Evolutionary conservation across 2,113 vertebrate species (phyloP), one percentile per base, ranked within the genome.

Genomic region (Albula goreensis): DNA sequence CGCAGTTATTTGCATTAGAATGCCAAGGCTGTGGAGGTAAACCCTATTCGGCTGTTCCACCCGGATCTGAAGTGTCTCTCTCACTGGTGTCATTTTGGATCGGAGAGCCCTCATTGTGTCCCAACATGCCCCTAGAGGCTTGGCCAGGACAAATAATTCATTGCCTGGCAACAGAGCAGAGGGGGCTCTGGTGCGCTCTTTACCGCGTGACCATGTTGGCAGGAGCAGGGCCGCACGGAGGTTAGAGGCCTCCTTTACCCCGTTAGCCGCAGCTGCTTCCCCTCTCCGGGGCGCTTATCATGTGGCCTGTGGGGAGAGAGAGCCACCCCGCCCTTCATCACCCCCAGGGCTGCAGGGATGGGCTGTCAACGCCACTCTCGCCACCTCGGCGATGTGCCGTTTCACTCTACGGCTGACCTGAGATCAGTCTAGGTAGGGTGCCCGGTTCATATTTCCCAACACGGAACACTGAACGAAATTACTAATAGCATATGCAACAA

Each of bases 231-330:
- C 86, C 92, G 92, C 90, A 91, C 31, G 31, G 31, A 41, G 31
- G 31, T 87, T 89, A 86, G 31, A 66, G 92, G 86, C 90, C 22
- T 88, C 89, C 92, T 84, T 89, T 85, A 83, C 86, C 13, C 63
- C 90, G 74, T 87, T 86, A 89, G 80, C 87, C 88, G 93, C 94
- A 95, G 93, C 93, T 93, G 94, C 91, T 91, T 12, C 49, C 83
- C 91, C 90, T 93, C 92, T 91, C 92, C 85, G 78, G n/a, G 82
- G 84, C 88, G 89, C 89, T 91, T 79, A 91, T 87, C 88, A 90
- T 87, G 90, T 89, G 92, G 87, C 10, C 51, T 41, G 31, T 1
- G 31, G 31, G 31, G 31, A 41, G 80, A 83, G 85, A 87, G 85
- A 60, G 50, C 41, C 70, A 60, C 63, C 25, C 49, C 9, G 12